Evolutionary conservation across 2,113 vertebrate species (phyloP), one percentile per base, ranked within the genome.

Genomic region (Dinomys branickii): DNA sequence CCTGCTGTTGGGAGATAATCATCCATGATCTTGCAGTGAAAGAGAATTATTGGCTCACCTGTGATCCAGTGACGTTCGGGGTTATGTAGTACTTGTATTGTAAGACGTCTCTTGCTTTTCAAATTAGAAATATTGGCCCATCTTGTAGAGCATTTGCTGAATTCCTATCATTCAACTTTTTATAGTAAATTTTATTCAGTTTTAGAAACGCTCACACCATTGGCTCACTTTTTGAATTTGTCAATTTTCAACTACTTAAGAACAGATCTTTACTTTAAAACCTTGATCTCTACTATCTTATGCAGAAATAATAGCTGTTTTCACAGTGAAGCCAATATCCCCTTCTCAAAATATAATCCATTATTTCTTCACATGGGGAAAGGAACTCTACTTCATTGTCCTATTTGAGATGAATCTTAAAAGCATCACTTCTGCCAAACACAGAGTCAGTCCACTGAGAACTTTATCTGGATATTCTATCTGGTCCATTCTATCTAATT

Each of bases 231-330:
- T 38, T 93, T 26, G 85, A 96, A 85, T 75, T 35, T 90, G 19
- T 84, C 73, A 86, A 90, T 95, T 85, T 38, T 96, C 82, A 86
- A 33, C 30, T 71, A 75, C 17, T 12, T 59, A 59, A 59, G 19
- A 56, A 73, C 19, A 86, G 7, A 44, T 12, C 5, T 88, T 38
- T 19, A 75, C 7, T 28, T 77, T 82, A 75, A 56, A 22, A 28
- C 28, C 41, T 77, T 16, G 26, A 47, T 44, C 4, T 77, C 12
- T 8, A 33, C 33, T 58, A 13, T 65, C 19, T 61, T 7, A 59
- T 65, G 69, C 9, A 58, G n/a, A 85, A 89, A n/a, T 85, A 7
- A 69, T 54, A 73, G 10, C 2, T 58, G 44, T 35, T 58, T 85
- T 88, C 78, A 83, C 33, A 84, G 4, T 54, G 22, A 50, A 88